Evolutionary conservation across 2,797 vertebrate species (phyloP), one percentile per base, ranked within the genome.

Genomic region (Mus spretus): DNA sequence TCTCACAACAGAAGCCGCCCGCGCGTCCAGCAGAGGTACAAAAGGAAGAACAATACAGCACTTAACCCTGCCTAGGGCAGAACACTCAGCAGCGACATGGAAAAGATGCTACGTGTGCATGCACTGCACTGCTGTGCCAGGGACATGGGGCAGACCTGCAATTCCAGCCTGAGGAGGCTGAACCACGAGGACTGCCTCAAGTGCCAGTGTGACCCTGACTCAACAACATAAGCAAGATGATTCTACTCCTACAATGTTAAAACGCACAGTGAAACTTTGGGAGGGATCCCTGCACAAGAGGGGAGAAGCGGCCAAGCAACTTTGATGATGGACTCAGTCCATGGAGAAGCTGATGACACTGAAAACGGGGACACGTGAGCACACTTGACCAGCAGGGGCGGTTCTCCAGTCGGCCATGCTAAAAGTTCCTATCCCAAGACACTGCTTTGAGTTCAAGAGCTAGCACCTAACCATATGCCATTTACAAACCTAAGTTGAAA

Each of bases 1-100:
- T 34, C 26, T 61, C 89, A 13, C 1, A 17, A 17, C 0, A 55
- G 50, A 26, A 70, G 40, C 11, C 3, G 4, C 63, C 10, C 37
- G 14, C 15, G 1, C 0, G 14, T 13, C 72, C 40, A 26, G 1
- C 15, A 47, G 10, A 20, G 15, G 44, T 0, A 12, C 3, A 14
- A 13, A 1, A 0, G 24, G 4, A 0, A 86, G 9, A 53, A 28
- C 0, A 9, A 40, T 0, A 0, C 5, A 0, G 50, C 22, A 2
- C 0, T 22, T n/a, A 6, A 11, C 3, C 24, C 20, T 1, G 57
- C 31, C 20, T 40, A 77, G 0, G 15, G 28, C 0, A 1, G 14
- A 2, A 13, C 0, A 9, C 31, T 87, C 5, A 40, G 28, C 31
- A 19, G 10, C 2, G 1, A 6, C 0, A 4, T 0, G 3, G n/a